These are phyloP conservation scores for Andrena hattorfiana DNA, from an alignment of 2,888 invertebrate species.

Conservation along the genomic window DNA sequence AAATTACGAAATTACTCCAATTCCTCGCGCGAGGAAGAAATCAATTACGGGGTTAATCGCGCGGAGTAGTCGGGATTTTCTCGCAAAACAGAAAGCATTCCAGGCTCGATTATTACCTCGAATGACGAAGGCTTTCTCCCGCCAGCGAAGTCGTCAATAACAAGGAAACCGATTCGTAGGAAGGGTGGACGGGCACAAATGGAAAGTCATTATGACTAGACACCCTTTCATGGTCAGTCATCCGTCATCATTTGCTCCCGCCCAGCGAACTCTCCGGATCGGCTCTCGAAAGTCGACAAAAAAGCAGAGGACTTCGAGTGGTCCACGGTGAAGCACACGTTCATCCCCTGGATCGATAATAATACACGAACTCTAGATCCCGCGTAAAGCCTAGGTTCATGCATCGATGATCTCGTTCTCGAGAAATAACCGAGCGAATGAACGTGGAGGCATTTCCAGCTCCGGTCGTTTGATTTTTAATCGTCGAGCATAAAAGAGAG, in stretches of 20 bases:
- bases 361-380: not conserved
- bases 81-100: not conserved
- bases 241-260: conserved; percentile 43
- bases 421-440: not conserved
- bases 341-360: not conserved
- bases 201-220: conserved; percentile 51
- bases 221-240: conserved; percentile 33
- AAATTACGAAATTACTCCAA: not conserved
- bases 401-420: not conserved
- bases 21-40: too few species aligned
- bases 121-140: not conserved
- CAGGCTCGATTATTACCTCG: not conserved
- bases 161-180: not conserved
- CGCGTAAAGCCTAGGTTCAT: not conserved
- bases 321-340: not conserved
- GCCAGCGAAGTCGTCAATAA: not conserved
- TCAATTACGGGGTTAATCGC: not conserved
- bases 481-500: not conserved
- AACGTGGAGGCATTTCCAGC: not conserved
- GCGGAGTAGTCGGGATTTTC: not conserved
- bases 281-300: conserved; percentile 6
- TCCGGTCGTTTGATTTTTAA: not conserved
- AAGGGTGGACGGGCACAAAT: conserved; percentile 8
- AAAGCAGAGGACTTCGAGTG: not conserved
- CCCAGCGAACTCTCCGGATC: not conserved